Evolutionary conservation across 2,113 vertebrate species (phyloP).

Genomic region (Nanorana parkeri): DNA sequence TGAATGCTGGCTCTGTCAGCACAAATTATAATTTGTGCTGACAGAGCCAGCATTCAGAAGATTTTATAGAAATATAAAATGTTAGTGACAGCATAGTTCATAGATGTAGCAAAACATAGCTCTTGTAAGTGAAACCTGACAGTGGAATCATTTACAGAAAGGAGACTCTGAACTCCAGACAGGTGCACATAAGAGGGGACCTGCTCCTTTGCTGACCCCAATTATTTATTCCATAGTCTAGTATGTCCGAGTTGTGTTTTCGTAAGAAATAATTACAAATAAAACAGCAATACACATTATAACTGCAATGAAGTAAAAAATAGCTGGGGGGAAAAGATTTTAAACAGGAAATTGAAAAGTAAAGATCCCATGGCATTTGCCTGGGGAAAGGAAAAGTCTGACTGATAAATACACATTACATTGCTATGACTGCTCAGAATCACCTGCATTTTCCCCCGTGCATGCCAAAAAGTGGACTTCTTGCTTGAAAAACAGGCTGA

Average conservation of each 20-base stretch:
- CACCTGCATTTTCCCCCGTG: slow-evolving; percentile 15
- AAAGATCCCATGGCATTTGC: slow-evolving; percentile 11
- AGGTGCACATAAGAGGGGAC: background rate
- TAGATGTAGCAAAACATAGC: too few relatives aligned
- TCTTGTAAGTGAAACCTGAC: too few relatives aligned
- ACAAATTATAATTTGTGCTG: too few relatives aligned
- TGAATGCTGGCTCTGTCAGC: too few relatives aligned
- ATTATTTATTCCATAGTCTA: slow-evolving; percentile 3
- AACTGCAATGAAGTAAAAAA: slow-evolving; percentile 1
- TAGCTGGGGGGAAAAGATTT: background rate
- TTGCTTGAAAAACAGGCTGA: background rate
- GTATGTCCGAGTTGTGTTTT: slow-evolving; percentile 11
- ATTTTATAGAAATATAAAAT: too few relatives aligned
- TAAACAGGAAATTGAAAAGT: slow-evolving; percentile 51
- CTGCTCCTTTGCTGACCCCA: slow-evolving; percentile 37
- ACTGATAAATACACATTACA: slow-evolving; percentile 46
- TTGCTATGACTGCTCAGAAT: slow-evolving; percentile 11
- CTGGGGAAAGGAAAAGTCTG: background rate
- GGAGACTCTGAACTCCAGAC: background rate
- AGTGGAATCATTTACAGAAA: too few relatives aligned
- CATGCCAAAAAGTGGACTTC: slow-evolving; percentile 6
- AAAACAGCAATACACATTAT: slow-evolving; percentile 14
- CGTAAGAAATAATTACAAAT: slow-evolving; percentile 42
- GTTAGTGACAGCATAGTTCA: too few relatives aligned
- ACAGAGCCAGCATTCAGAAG: too few relatives aligned